phyloP scores from a whole-genome alignment of 2,797 vertebrate species.

The Pseudochirops corinnae region DNA sequence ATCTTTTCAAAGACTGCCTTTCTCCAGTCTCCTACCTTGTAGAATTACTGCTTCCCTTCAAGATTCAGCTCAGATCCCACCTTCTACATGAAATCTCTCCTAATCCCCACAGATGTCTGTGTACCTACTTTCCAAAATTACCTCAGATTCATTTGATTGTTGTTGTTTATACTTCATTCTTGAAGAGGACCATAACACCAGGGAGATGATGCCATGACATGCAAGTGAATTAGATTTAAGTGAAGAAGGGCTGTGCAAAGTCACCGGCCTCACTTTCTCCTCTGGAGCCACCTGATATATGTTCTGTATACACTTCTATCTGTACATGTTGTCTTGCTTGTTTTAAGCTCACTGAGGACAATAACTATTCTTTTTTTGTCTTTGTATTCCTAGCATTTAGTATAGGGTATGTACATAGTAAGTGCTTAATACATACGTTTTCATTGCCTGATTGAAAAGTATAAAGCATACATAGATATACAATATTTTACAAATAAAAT shows the following conservation, averaged over 20 bases:
- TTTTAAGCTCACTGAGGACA: background rate
- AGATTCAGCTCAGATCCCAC: background rate
- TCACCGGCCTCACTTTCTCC: too few species aligned
- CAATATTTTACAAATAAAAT: constrained; percentile 15
- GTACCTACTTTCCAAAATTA: background rate
- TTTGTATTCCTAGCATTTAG: background rate
- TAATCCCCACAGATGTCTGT: background rate
- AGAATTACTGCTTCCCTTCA: background rate
- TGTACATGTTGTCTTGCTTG: background rate
- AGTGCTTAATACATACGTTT: background rate
- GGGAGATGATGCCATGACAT: too few species aligned
- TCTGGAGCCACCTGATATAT: background rate
- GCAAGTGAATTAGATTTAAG: too few species aligned
- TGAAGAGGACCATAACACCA: too few species aligned
- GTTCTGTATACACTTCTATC: background rate
- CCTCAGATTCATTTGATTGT: background rate
- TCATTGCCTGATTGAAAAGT: background rate
- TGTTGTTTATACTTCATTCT: too few species aligned
- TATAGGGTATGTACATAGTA: background rate
- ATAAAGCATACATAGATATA: background rate
- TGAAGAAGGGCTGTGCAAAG: too few species aligned
- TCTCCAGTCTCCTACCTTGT: background rate
- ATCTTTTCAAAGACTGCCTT: background rate
- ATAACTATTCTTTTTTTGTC: background rate
- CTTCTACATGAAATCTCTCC: background rate